Evolutionary conservation across 1,140 invertebrate species (phyloP).

Genomic region (Pseudomyrmex pallidus): DNA sequence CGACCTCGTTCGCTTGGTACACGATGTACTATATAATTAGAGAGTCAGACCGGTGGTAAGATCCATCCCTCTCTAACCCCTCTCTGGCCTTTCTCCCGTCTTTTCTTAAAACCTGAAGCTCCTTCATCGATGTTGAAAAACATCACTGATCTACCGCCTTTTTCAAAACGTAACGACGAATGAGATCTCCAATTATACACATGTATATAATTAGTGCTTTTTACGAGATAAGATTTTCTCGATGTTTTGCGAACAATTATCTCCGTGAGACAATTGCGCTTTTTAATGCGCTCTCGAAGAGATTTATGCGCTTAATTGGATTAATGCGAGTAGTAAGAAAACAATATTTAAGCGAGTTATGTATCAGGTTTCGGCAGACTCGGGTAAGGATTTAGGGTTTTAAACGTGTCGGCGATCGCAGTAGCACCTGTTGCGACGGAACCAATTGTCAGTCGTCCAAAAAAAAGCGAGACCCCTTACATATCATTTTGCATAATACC

Average conservation of each 20-base stretch:
- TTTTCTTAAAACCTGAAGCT: slow-evolving; percentile 27
- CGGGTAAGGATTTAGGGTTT: slow-evolving; percentile 59
- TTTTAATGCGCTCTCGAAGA: not conserved
- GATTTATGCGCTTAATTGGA: slow-evolving; percentile 17
- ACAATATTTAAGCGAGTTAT: slow-evolving; percentile 23
- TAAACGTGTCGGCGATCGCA: slow-evolving; percentile 47
- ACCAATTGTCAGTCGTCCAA: slow-evolving; percentile 26
- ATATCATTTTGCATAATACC: slow-evolving; percentile 37
- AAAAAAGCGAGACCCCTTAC: slow-evolving; percentile 44
- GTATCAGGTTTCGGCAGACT: slow-evolving; percentile 32
- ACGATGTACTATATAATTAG: slow-evolving; percentile 76
- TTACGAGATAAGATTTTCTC: no score
- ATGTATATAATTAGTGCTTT: no score
- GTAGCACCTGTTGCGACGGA: slow-evolving; percentile 68
- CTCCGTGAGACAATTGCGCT: not conserved
- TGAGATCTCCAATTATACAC: no score
- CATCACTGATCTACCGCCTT: no score
- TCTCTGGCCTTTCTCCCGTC: slow-evolving; percentile 15
- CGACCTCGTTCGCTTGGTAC: slow-evolving; percentile 69
- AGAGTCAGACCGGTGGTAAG: slow-evolving; percentile 66
- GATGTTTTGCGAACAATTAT: not conserved
- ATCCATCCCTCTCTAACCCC: slow-evolving; percentile 52
- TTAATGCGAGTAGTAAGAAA: slow-evolving; percentile 10
- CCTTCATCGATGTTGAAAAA: slow-evolving; percentile 13
- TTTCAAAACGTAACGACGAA: no score